These are phyloP conservation scores for Hetaerina titia DNA, from an alignment of 2,888 invertebrate genomes.

Conservation along the genomic window DNA sequence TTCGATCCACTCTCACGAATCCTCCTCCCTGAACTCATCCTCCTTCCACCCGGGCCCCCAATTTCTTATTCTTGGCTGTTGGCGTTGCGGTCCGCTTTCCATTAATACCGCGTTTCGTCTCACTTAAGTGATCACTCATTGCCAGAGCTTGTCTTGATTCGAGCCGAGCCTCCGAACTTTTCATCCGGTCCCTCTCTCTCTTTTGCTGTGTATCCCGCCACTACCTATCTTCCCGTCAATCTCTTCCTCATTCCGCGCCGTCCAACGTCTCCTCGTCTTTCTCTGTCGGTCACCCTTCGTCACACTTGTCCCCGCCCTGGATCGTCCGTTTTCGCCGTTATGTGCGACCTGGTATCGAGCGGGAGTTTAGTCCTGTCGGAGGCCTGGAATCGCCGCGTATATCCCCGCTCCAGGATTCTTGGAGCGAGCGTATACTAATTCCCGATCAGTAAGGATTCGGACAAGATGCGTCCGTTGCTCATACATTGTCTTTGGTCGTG, in stretches of 20 bases:
- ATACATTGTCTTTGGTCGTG: too few species aligned
- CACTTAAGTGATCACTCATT: slow-evolving; percentile 54
- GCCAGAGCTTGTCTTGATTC: slow-evolving; percentile 51
- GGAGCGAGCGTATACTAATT: background rate
- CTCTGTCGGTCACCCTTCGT: background rate
- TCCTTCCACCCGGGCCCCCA: background rate
- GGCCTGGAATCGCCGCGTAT: background rate
- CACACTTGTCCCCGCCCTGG: background rate
- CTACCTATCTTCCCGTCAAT: background rate
- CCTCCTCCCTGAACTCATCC: background rate
- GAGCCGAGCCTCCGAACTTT: background rate
- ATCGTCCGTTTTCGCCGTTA: background rate
- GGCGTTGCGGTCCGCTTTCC: slow-evolving; percentile 45
- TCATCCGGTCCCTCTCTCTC: background rate
- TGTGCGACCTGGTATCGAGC: background rate
- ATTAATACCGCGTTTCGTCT: slow-evolving; percentile 56
- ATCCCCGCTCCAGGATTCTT: background rate
- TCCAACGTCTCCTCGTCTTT: background rate
- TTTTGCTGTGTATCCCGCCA: background rate
- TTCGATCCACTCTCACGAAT: too few species aligned
- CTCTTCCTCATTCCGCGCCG: slow-evolving; percentile 29
- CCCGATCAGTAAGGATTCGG: background rate
- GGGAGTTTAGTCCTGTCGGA: background rate
- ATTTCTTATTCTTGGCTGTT: slow-evolving; percentile 50
- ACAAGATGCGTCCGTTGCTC: too few species aligned